Evolutionary conservation across 2,797 vertebrate species (phyloP).

Genomic region (Falco cherrug): DNA sequence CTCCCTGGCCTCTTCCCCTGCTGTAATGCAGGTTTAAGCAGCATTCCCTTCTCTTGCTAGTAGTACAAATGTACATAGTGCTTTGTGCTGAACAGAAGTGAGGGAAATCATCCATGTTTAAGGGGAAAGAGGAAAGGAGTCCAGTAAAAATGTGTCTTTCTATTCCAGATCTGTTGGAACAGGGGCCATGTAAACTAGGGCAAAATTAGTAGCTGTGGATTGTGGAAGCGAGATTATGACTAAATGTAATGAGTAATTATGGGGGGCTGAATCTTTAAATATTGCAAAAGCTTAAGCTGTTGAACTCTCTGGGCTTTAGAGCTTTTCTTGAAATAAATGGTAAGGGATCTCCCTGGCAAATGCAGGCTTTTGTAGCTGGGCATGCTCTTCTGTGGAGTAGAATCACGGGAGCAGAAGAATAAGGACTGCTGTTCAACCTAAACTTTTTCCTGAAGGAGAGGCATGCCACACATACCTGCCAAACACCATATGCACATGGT

Average conservation of each 20-base stretch:
- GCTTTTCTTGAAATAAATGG: neutral
- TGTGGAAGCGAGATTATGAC: neutral
- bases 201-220: neutral
- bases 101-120: neutral
- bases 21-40: neutral
- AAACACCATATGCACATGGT: neutral
- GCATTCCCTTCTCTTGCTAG: neutral
- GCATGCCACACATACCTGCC: neutral
- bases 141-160: neutral
- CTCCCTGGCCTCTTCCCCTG: neutral
- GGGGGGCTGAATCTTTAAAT: neutral
- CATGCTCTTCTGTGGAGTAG: neutral
- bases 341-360: neutral
- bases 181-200: neutral
- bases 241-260: neutral
- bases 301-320: neutral
- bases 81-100: neutral
- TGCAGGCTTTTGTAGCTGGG: neutral
- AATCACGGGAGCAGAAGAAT: neutral
- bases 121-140: neutral
- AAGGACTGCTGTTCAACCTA: neutral
- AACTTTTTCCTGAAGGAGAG: neutral
- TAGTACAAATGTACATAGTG: neutral
- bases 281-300: neutral
- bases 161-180: neutral